Evolutionary conservation across 2,888 invertebrate genomes (phyloP).

Genomic region (Drosophila villosipedis): DNA sequence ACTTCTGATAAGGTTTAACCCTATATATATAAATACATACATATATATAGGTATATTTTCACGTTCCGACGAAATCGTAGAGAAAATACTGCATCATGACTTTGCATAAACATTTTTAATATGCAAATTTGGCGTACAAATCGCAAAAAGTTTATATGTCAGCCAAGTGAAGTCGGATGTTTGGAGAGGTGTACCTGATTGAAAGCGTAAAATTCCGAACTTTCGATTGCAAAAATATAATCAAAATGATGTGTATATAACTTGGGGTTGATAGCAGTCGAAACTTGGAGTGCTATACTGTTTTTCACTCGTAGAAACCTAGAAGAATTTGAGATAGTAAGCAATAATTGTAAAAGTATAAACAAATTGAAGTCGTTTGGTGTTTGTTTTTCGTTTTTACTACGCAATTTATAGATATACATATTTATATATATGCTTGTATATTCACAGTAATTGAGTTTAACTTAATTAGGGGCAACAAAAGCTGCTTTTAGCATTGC

Average conservation of each 20-base stretch:
- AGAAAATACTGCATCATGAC: not conserved
- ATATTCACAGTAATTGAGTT: conserved; percentile 72
- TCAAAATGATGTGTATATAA: not conserved
- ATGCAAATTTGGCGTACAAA: not conserved
- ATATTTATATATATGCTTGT: conserved; percentile 31
- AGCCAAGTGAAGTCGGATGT: not conserved
- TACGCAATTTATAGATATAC: conserved; percentile 50
- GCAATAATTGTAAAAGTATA: not conserved
- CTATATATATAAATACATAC: too few relatives aligned
- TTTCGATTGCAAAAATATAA: not conserved
- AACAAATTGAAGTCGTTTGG: not conserved
- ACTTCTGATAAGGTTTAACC: not conserved
- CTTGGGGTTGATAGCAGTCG: not conserved
- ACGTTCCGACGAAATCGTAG: not conserved
- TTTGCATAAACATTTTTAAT: not conserved
- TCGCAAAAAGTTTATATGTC: not conserved
- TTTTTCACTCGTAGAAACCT: not conserved
- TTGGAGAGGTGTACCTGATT: not conserved
- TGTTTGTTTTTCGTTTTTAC: conserved; percentile 36
- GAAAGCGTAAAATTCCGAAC: not conserved
- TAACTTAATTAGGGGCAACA: conserved; percentile 56
- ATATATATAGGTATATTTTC: not conserved
- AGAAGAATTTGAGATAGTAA: not conserved
- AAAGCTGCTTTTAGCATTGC: conserved; percentile 52
- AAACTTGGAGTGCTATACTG: not conserved